These are phyloP conservation scores for Drosophila maculinotata DNA, from an alignment of 2,888 invertebrate species.

Conservation along the genomic window DNA sequence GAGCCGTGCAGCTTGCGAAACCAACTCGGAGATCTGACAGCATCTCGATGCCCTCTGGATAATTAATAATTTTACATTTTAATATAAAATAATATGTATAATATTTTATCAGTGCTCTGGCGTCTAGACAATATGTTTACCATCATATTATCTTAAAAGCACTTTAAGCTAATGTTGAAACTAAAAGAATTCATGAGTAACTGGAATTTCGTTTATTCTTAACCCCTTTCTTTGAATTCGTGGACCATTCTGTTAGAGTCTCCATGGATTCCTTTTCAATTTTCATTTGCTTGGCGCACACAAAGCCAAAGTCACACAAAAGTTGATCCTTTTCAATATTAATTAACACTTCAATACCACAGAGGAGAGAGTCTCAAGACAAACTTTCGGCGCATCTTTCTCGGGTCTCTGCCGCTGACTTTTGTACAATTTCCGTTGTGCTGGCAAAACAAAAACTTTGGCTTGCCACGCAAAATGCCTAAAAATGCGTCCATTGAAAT, in stretches of 20 bases:
- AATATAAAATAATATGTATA: not conserved
- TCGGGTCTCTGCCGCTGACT: slow-evolving; percentile 61
- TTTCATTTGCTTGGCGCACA: slow-evolving; percentile 63
- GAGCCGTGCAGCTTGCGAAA: not conserved
- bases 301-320: slow-evolving; percentile 77
- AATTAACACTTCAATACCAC: slow-evolving; percentile 84
- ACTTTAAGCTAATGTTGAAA: slow-evolving; percentile 23
- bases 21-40: slow-evolving; percentile 1
- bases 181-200: slow-evolving; percentile 40
- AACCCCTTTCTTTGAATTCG: slow-evolving; percentile 9
- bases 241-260: slow-evolving; percentile 11
- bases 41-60: slow-evolving; percentile 7
- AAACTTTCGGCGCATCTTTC: slow-evolving; percentile 60
- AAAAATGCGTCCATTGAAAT: slow-evolving; percentile 68
- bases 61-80: slow-evolving; percentile 14
- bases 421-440: slow-evolving; percentile 67
- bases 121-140: too few relatives aligned
- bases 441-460: slow-evolving; percentile 62
- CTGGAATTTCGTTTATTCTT: slow-evolving; percentile 27
- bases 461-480: slow-evolving; percentile 61
- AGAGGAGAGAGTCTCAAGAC: slow-evolving; percentile 59
- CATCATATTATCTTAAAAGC: not conserved
- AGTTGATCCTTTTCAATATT: slow-evolving; percentile 84
- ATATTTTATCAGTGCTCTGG: not conserved
- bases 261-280: slow-evolving; percentile 66